phyloP scores from a whole-genome alignment of 2,888 invertebrate genomes.

The Tenthredo distinguenda region DNA sequence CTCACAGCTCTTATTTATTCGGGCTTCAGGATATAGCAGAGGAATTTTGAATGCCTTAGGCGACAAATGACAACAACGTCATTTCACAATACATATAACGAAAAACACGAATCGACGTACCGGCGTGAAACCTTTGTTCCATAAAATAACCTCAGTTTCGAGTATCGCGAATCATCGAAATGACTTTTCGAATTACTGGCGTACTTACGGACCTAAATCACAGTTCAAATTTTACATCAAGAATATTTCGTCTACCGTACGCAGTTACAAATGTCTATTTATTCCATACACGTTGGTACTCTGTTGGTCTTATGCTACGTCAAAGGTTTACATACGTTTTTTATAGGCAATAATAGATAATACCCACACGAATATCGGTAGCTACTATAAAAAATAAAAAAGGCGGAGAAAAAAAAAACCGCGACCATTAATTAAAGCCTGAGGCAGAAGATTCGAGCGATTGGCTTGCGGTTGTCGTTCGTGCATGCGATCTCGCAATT shows the following conservation, averaged over 20 bases:
- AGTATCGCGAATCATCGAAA: not conserved
- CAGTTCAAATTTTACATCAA: no score
- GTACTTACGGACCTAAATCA: not conserved
- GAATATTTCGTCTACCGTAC: no score
- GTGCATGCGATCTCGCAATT: not conserved
- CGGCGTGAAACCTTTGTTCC: not conserved
- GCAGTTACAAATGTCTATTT: no score
- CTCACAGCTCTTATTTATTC: not conserved
- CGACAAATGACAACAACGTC: not conserved
- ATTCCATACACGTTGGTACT: no score
- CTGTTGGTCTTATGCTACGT: no score
- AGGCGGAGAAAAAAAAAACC: not conserved
- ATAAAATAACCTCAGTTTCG: not conserved
- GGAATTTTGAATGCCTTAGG: conserved; percentile 17
- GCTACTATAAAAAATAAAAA: not conserved
- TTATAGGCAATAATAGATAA: no score
- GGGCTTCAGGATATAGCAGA: not conserved
- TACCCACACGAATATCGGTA: not conserved
- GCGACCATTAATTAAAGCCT: not conserved
- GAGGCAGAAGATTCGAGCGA: not conserved
- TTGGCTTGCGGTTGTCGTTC: not conserved
- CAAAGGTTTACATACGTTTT: no score
- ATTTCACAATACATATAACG: not conserved
- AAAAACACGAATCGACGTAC: not conserved
- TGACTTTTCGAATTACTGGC: not conserved